Conservation (phyloP, 2,888 invertebrate species). For the Campoplex nolae region DNA sequence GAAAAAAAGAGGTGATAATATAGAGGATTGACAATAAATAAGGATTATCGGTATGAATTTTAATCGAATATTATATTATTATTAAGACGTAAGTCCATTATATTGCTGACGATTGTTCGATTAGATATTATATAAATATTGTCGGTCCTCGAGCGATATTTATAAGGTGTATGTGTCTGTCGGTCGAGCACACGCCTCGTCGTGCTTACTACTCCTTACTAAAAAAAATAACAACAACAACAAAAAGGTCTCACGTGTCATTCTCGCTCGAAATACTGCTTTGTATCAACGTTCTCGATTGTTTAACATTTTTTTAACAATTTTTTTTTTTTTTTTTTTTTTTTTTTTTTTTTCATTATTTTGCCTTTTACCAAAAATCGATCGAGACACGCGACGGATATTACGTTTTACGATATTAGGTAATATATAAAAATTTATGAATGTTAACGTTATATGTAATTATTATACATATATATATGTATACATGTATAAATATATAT, state of each 20-base stretch:
- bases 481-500: conserved; percentile 37
- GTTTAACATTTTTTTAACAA: conserved; percentile 18
- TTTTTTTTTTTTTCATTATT: conserved; percentile 24
- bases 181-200: conserved; percentile 52
- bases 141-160: conserved; percentile 67
- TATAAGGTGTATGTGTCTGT: conserved; percentile 50
- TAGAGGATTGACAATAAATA: conserved; percentile 68
- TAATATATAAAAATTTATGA: conserved; percentile 79
- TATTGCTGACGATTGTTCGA: conserved; percentile 62
- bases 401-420: conserved; percentile 81
- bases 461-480: conserved; percentile 61
- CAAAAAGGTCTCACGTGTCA: conserved; percentile 49
- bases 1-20: conserved; percentile 49
- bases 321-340: conserved; percentile 18
- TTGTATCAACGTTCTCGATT: conserved; percentile 57
- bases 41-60: conserved; percentile 53
- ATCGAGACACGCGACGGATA: conserved; percentile 72
- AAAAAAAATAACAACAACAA: background rate
- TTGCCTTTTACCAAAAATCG: conserved; percentile 47
- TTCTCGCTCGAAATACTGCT: conserved; percentile 60
- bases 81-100: conserved; percentile 29
- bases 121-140: conserved; percentile 62
- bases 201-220: conserved; percentile 36
- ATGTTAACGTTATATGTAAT: conserved; percentile 81
- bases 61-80: conserved; percentile 45